Percentiles rank a stretch among this genome's conserved stretches.
phyloP scores from a whole-genome alignment of 2,113 vertebrate species.

The Chloropsis cyanopogon region DNA sequence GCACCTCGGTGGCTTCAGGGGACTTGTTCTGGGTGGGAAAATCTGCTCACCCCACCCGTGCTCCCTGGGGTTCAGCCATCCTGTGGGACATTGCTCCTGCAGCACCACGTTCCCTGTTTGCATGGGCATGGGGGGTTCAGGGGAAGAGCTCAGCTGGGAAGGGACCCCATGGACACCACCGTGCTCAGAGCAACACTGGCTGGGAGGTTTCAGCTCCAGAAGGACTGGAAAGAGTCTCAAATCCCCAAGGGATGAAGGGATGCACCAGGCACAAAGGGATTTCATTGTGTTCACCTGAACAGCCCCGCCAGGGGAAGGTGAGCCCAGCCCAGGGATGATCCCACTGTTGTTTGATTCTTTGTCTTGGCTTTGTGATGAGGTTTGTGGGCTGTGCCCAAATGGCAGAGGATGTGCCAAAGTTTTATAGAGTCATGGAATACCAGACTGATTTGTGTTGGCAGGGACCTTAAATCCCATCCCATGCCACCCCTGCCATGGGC shows the following conservation, averaged over 20 bases:
- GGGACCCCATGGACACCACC: rapidly evolving
- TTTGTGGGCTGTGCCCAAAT: rapidly evolving
- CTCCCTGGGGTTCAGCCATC: background rate
- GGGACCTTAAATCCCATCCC: background rate
- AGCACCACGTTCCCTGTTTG: background rate
- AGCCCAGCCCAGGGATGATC: background rate
- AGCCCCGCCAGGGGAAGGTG: too few relatives aligned
- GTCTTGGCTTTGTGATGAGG: rapidly evolving
- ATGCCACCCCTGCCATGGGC: background rate
- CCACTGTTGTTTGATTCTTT: rapidly evolving
- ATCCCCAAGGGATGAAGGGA: rapidly evolving
- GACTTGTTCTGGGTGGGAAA: background rate
- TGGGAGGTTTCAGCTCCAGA: background rate
- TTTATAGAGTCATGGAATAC: rapidly evolving
- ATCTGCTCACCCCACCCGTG: rapidly evolving
- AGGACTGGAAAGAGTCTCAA: background rate
- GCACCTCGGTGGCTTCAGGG: background rate
- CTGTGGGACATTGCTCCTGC: background rate
- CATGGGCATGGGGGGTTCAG: background rate
- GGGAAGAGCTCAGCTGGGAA: background rate
- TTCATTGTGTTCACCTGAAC: rapidly evolving
- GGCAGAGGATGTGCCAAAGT: background rate
- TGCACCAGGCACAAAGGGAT: background rate
- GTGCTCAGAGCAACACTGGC: background rate
- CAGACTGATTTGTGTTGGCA: background rate